Evolutionary conservation across 2,888 invertebrate genomes (phyloP).

Genomic region (Nineta flava): DNA sequence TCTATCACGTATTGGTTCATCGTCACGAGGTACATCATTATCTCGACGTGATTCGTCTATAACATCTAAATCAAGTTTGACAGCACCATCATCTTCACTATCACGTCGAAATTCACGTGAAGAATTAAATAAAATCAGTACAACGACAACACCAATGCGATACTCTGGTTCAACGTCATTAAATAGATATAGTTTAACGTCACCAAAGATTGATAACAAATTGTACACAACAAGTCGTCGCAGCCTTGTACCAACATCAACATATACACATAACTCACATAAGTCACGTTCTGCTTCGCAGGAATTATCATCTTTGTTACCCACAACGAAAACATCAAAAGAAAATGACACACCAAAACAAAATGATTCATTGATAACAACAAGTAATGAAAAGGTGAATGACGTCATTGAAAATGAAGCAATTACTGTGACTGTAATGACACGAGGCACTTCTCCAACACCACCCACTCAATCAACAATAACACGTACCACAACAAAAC

Average conservation of each 20-base stretch:
- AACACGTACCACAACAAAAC: constrained; percentile 40
- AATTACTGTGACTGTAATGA: constrained; percentile 44
- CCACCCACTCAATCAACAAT: constrained; percentile 49
- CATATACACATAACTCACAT: neutral
- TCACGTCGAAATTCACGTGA: constrained; percentile 5
- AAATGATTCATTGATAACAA: neutral
- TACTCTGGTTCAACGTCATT: neutral
- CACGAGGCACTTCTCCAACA: constrained; percentile 65
- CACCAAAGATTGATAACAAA: neutral
- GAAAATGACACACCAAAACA: neutral
- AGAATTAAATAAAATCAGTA: constrained; percentile 2
- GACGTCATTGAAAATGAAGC: constrained; percentile 17
- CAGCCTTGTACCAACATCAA: neutral
- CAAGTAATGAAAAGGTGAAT: neutral
- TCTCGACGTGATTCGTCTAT: neutral
- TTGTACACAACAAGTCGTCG: neutral
- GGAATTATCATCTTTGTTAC: neutral
- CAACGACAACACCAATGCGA: neutral
- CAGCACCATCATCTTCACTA: neutral
- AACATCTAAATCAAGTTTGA: neutral
- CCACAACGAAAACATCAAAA: neutral
- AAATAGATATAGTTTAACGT: neutral
- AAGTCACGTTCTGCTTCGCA: neutral
- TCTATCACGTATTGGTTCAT: constrained; percentile 1
- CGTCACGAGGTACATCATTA: neutral